Evolutionary conservation across 92 coral and sea anemone species (phyloP), one percentile per base, ranked within the genome.

Genomic region (Heliopora coerulea): DNA sequence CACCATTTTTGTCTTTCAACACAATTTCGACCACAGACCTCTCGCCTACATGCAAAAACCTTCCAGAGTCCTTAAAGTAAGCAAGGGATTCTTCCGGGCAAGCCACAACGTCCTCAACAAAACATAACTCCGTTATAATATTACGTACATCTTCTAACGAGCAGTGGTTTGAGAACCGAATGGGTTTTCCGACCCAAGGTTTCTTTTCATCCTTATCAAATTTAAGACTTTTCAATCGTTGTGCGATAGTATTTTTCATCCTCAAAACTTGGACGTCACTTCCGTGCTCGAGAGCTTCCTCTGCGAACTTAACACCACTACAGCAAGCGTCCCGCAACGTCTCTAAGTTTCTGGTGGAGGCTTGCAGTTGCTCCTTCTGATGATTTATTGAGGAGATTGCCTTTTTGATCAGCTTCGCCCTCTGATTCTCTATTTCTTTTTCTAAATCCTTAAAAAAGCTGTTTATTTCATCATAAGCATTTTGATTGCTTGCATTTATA

Each of bases 171-270:
- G 44, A 18, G 23, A 64, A 64, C n/a, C 13, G 1, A 27, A 64
- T 64, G 72, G 18, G 13, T 19, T 64, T 52, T 19, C 29, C 20
- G 15, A 64, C 72, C 31, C 85, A 85, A 30, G 88, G 88, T 18
- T 27, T 54, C 19, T 58, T 66, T 52, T 75, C 61, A 65, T 59
- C 28, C 33, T 54, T 72, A 28, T 64, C 62, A 19, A 59, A 40
- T 48, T 78, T 73, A 32, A 78, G 87, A 40, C 78, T 61, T 15
- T 64, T 13, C n/a, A 86, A 74, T 46, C 75, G 62, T 24, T 79
- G 72, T n/a, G 50, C 24, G 18, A 86, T 80, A 46, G 54, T 44
- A 9, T 39, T 64, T 41, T 86, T 76, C 80, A 83, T 24, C 14
- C 82, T 37, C 39, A 86, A 24, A 26, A 86, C 67, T 56, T 83